A percentile compares a stretch with the other conserved stretches of the same genome.
Evolutionary conservation across 1,140 invertebrate species (phyloP).

Genomic region (Diorhabda carinulata): DNA sequence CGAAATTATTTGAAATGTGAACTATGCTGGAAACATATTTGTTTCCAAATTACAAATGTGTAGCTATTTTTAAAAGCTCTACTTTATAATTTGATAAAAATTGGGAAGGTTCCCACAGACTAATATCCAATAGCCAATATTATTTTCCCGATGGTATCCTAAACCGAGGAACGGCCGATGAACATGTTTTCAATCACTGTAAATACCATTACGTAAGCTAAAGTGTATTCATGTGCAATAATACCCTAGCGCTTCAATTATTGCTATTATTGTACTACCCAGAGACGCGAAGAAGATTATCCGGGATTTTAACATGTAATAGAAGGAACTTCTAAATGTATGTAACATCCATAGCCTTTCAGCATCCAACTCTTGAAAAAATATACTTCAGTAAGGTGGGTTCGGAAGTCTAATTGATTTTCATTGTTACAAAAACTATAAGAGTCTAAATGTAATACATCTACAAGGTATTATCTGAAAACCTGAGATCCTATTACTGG

Average conservation of each 20-base stretch:
- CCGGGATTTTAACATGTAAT: slow-evolving; percentile 43
- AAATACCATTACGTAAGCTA: slow-evolving; percentile 43
- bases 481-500: no score
- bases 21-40: no score
- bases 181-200: slow-evolving; percentile 44
- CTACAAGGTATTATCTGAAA: no score
- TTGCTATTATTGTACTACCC: slow-evolving; percentile 42
- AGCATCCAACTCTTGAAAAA: slow-evolving; percentile 6
- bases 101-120: not conserved
- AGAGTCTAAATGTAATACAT: no score
- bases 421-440: not conserved
- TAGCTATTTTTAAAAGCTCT: no score
- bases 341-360: slow-evolving; percentile 32
- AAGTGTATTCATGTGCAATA: slow-evolving; percentile 43
- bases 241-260: slow-evolving; percentile 41
- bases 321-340: slow-evolving; percentile 38
- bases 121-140: slow-evolving; percentile 19
- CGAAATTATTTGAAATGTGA: no score
- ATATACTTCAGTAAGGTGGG: not conserved
- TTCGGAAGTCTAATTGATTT: not conserved
- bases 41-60: no score
- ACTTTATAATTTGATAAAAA: no score
- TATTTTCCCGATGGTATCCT: slow-evolving; percentile 12
- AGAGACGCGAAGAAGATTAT: slow-evolving; percentile 38
- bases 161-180: slow-evolving; percentile 29